Percentiles rank a stretch among this genome's conserved stretches.
Conservation (phyloP, 2,888 invertebrate genomes). For the Epistrophella euchroma region DNA sequence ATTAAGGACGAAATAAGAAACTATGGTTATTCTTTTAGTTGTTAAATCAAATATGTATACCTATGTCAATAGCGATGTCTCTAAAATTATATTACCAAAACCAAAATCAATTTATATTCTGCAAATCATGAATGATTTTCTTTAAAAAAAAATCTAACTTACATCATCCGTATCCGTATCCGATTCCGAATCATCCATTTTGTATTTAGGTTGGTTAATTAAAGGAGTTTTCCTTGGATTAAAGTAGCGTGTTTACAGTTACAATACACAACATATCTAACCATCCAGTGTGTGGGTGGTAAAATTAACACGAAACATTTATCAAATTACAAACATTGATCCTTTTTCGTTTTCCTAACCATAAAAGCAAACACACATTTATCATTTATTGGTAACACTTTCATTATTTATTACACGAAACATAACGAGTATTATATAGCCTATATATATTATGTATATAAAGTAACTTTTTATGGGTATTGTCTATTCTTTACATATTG, state of each 20-base stretch:
- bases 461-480: conserved; percentile 18
- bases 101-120: not conserved
- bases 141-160: conserved; percentile 37
- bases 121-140: not conserved
- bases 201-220: conserved; percentile 16
- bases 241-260: conserved; percentile 45
- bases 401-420: conserved; percentile 39
- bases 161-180: conserved; percentile 66
- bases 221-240: conserved; percentile 25
- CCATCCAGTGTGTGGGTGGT: conserved; percentile 49
- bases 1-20: not conserved
- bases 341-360: conserved; percentile 44
- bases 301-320: conserved; percentile 42
- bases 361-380: conserved; percentile 61
- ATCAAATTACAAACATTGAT: conserved; percentile 60
- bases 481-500: conserved; percentile 8
- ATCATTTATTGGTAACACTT: conserved; percentile 35
- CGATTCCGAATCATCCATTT: conserved; percentile 59
- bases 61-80: not conserved
- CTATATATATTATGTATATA: not conserved
- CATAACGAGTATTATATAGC: not conserved
- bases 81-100: not conserved
- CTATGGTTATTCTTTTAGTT: not conserved
- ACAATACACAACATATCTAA: conserved; percentile 50
- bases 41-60: not conserved